Conservation (phyloP, 1,140 invertebrate species). For the Trypoxylus dichotomus region DNA sequence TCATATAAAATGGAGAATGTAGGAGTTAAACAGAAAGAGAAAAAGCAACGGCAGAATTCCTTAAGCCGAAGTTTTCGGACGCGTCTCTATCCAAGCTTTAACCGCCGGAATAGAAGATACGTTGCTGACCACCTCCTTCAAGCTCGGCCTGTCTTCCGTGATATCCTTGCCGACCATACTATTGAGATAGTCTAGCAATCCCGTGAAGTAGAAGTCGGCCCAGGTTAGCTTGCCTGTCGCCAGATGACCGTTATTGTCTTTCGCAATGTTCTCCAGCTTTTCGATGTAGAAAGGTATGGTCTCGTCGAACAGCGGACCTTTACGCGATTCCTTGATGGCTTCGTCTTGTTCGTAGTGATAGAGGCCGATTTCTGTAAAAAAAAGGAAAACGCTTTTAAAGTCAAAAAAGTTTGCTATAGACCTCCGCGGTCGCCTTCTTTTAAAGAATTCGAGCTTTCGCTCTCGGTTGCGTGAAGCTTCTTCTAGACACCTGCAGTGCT, state of each 20-base stretch:
- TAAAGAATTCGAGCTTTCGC: no score
- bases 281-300: slow-evolving; percentile 57
- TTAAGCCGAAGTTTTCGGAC: slow-evolving; percentile 52
- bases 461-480: no score
- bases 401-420: no score
- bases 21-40: no score
- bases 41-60: no score
- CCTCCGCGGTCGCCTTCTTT: no score
- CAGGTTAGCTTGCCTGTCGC: slow-evolving; percentile 57
- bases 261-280: slow-evolving; percentile 58
- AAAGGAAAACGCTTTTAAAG: no score
- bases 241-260: slow-evolving; percentile 59
- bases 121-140: slow-evolving; percentile 60
- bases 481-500: no score
- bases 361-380: slow-evolving; percentile 52
- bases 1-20: no score
- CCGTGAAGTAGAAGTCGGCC: slow-evolving; percentile 67
- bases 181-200: slow-evolving; percentile 64
- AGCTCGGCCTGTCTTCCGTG: slow-evolving; percentile 60
- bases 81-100: slow-evolving; percentile 66
- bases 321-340: slow-evolving; percentile 52
- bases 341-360: slow-evolving; percentile 56
- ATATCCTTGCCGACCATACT: slow-evolving; percentile 60
- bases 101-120: slow-evolving; percentile 61
- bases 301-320: slow-evolving; percentile 52